Conservation (phyloP, 2,113 vertebrate species). For the Monopterus albus region DNA sequence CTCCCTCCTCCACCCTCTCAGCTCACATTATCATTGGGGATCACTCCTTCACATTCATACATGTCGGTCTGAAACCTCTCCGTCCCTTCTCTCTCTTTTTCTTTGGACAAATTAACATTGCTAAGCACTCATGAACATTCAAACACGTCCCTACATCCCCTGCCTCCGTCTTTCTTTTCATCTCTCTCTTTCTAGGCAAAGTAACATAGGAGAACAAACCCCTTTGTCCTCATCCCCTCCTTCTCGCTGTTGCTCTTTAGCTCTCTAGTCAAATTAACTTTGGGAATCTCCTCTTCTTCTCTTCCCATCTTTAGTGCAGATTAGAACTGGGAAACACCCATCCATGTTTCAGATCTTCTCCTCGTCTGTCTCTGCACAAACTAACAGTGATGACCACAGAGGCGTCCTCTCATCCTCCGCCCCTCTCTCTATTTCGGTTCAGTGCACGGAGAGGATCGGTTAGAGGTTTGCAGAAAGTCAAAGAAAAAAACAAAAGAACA, state of each 20-base stretch:
- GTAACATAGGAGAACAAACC: conserved; percentile 59
- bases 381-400: conserved; percentile 27
- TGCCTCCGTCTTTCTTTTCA: conserved; percentile 56
- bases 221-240: conserved; percentile 28
- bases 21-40: conserved; percentile 46
- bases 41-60: conserved; percentile 31
- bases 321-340: conserved; percentile 2
- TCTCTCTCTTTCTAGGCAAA: conserved; percentile 36
- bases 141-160: conserved; percentile 54
- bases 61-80: conserved; percentile 30
- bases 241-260: background rate
- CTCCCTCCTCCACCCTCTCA: conserved; percentile 14
- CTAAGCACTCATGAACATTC: conserved; percentile 61
- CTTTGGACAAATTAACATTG: conserved; percentile 65
- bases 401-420: conserved; percentile 74
- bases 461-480: conserved; percentile 68
- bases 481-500: conserved; percentile 85
- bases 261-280: conserved; percentile 36
- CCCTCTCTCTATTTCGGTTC: background rate
- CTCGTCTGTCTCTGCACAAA: conserved; percentile 22
- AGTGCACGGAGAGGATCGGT: conserved; percentile 3
- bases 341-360: background rate
- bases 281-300: conserved; percentile 22
- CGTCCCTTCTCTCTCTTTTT: background rate
- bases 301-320: background rate